These are phyloP conservation scores for Callyntrura guangdongensis DNA, from an alignment of 2,888 invertebrate genomes.

Conservation along the genomic window DNA sequence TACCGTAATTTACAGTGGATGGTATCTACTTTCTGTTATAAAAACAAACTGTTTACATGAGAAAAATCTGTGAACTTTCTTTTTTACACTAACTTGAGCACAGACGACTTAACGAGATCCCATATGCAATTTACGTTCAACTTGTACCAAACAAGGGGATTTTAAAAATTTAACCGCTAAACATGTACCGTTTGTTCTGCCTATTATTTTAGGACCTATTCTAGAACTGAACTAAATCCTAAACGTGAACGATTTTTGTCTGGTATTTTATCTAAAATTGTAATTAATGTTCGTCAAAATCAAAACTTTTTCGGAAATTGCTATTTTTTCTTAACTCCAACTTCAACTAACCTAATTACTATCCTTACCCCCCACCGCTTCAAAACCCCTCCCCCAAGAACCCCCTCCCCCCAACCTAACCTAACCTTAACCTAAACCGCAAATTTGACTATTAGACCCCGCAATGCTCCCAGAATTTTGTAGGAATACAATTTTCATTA, in stretches of 20 bases:
- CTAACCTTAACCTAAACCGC: slow-evolving; percentile 73
- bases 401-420: slow-evolving; percentile 36
- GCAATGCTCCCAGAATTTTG: slow-evolving; percentile 51
- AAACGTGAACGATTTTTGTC: slow-evolving; percentile 6
- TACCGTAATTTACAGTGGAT: not conserved
- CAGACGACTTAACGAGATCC: not conserved
- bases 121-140: not conserved
- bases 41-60: too few relatives aligned
- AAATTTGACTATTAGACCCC: slow-evolving; percentile 66
- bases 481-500: slow-evolving; percentile 5
- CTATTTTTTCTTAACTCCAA: not conserved
- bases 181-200: not conserved
- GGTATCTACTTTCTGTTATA: not conserved
- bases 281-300: slow-evolving; percentile 6
- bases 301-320: not conserved
- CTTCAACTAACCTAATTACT: not conserved
- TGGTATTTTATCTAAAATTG: not conserved
- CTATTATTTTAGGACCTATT: not conserved
- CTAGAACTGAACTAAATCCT: slow-evolving; percentile 40
- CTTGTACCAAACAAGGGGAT: not conserved
- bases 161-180: not conserved
- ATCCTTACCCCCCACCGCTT: not conserved
- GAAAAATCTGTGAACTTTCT: not conserved
- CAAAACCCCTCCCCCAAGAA: slow-evolving; percentile 30
- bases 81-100: not conserved